Conservation (phyloP, 1,140 invertebrate genomes). For the Rhagoletis zephyria region DNA sequence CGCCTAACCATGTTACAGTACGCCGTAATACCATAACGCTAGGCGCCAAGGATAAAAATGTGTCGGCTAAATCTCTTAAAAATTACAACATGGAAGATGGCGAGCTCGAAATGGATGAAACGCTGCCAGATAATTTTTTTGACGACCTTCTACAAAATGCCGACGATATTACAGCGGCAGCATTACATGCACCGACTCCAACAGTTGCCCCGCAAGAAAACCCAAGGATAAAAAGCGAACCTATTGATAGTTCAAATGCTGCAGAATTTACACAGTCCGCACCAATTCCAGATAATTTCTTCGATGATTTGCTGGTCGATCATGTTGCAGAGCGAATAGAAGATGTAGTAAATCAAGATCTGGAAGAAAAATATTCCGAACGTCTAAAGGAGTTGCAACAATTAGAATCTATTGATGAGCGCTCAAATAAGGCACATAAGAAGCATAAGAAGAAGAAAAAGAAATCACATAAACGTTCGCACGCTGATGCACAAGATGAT, state of each 20-base stretch:
- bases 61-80: neutral
- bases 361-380: constrained; percentile 53
- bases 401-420: constrained; percentile 4
- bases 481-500: neutral
- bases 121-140: constrained; percentile 19
- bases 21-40: too few species aligned
- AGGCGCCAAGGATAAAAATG: too few species aligned
- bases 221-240: neutral
- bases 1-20: neutral
- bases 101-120: neutral
- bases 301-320: constrained; percentile 54
- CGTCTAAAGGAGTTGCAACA: constrained; percentile 41
- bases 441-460: constrained; percentile 55
- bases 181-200: neutral
- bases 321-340: constrained; percentile 41
- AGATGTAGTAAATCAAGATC: constrained; percentile 15
- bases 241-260: neutral
- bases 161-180: constrained; percentile 21
- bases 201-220: neutral
- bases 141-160: neutral
- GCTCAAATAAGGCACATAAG: constrained; percentile 33
- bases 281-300: constrained; percentile 53
- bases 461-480: constrained; percentile 53
- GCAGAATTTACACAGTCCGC: neutral
- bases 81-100: neutral